Evolutionary conservation across 1,140 invertebrate species (phyloP).

Genomic region (Triops cancriformis): DNA sequence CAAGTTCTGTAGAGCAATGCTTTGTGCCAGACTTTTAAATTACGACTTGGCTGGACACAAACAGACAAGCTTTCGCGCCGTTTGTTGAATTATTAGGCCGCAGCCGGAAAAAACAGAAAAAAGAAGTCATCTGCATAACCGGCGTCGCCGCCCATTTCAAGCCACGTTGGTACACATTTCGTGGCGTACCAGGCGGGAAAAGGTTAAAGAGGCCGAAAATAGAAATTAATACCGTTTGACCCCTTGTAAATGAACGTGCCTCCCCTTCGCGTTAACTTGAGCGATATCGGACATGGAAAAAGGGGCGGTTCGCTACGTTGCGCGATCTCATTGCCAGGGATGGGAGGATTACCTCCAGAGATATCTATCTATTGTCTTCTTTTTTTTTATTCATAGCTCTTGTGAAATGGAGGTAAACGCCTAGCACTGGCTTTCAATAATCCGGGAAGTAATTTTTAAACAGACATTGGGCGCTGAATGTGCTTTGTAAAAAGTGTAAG

Average conservation of each 20-base stretch:
- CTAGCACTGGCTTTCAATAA: not conserved
- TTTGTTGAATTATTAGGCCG: constrained; percentile 4
- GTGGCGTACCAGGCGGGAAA: not conserved
- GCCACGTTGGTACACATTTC: not conserved
- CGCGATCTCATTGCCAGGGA: not conserved
- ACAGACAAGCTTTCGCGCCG: constrained; percentile 3
- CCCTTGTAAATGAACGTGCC: not conserved
- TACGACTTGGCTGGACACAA: constrained; percentile 5
- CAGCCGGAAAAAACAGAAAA: too few relatives aligned
- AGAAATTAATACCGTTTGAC: not conserved
- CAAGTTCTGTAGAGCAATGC: too few relatives aligned
- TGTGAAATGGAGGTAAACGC: not conserved
- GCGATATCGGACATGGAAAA: not conserved
- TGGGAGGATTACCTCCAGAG: not conserved
- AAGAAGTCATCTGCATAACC: not conserved
- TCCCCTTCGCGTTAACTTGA: not conserved
- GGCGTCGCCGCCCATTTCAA: not conserved
- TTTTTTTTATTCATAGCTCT: not conserved
- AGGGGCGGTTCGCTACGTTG: not conserved
- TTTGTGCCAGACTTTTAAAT: not conserved
- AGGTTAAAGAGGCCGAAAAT: not conserved
- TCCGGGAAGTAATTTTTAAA: not conserved
- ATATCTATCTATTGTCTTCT: not conserved
- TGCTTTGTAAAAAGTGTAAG: not conserved
- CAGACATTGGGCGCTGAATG: too few relatives aligned